Conservation (phyloP, 2,797 vertebrate genomes). For the Acipenser oxyrinchus region DNA sequence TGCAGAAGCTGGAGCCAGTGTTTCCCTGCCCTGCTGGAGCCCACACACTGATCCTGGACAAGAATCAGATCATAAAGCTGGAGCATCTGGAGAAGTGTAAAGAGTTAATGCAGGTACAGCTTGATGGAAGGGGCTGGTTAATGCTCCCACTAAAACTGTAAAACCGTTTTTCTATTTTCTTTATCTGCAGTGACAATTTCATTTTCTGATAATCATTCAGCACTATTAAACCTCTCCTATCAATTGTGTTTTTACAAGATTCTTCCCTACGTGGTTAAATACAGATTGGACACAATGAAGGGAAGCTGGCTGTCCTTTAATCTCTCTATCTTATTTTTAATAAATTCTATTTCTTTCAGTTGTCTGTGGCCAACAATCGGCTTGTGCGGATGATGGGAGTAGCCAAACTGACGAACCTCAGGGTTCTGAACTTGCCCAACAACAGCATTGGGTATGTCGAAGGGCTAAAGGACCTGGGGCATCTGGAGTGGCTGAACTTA, state of each 20-base stretch:
- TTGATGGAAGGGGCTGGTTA: not conserved
- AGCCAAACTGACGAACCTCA: slow-evolving; percentile 71
- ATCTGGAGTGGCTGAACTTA: slow-evolving; percentile 88
- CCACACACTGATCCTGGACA: slow-evolving; percentile 84
- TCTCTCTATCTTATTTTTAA: not conserved
- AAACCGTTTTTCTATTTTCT: no score
- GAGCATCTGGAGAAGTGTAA: slow-evolving; percentile 82
- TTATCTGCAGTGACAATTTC: no score
- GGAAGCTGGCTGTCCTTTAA: not conserved
- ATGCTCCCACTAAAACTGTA: no score
- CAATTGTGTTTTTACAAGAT: not conserved
- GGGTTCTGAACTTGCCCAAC: slow-evolving; percentile 83
- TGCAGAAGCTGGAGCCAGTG: slow-evolving; percentile 74
- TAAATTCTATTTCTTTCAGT: slow-evolving; percentile 43
- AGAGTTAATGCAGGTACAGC: slow-evolving; percentile 75
- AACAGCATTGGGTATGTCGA: slow-evolving; percentile 94
- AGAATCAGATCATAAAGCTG: slow-evolving; percentile 93
- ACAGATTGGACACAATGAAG: not conserved
- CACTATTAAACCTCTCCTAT: not conserved
- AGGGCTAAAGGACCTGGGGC: slow-evolving; percentile 79
- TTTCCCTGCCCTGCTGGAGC: slow-evolving; percentile 70
- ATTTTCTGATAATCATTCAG: no score
- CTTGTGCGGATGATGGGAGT: slow-evolving; percentile 95
- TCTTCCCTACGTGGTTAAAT: not conserved
- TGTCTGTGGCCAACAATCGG: slow-evolving; percentile 89